Evolutionary conservation across 2,888 invertebrate genomes (phyloP).

Genomic region (Agapostemon virescens): DNA sequence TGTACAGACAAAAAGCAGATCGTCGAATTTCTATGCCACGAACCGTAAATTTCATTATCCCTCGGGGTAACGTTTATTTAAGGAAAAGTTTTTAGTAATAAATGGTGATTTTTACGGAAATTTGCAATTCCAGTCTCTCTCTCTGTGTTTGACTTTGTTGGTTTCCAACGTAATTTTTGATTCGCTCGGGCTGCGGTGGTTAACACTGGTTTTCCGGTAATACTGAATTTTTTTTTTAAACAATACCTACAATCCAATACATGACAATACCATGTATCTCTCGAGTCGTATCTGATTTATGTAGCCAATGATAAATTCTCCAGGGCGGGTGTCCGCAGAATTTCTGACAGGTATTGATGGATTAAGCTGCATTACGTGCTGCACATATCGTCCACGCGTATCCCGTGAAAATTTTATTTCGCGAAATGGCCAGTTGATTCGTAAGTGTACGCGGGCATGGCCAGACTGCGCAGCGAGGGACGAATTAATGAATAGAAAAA

Average conservation of each 20-base stretch:
- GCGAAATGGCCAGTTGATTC: conserved; percentile 58
- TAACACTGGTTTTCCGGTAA: neutral
- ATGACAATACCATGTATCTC: conserved; percentile 20
- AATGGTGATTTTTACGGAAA: neutral
- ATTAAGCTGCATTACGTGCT: conserved; percentile 67
- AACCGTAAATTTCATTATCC: neutral
- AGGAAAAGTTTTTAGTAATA: neutral
- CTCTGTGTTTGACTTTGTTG: neutral
- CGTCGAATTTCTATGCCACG: neutral
- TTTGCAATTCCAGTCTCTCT: neutral
- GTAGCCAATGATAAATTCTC: conserved; percentile 69
- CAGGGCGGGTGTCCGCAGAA: conserved; percentile 47
- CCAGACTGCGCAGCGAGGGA: neutral
- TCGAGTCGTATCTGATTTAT: conserved; percentile 61
- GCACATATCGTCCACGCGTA: conserved; percentile 63
- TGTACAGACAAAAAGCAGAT: neutral
- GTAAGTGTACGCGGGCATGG: neutral
- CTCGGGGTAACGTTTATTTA: neutral
- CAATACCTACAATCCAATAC: neutral
- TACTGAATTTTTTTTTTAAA: neutral
- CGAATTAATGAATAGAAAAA: neutral
- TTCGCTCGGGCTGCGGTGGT: neutral
- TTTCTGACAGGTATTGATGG: conserved; percentile 69
- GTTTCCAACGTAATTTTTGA: conserved; percentile 8
- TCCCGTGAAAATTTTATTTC: conserved; percentile 70